Evolutionary conservation across 2,113 vertebrate species (phyloP), one percentile per base, ranked within the genome.

Genomic region (Anhinga anhinga): DNA sequence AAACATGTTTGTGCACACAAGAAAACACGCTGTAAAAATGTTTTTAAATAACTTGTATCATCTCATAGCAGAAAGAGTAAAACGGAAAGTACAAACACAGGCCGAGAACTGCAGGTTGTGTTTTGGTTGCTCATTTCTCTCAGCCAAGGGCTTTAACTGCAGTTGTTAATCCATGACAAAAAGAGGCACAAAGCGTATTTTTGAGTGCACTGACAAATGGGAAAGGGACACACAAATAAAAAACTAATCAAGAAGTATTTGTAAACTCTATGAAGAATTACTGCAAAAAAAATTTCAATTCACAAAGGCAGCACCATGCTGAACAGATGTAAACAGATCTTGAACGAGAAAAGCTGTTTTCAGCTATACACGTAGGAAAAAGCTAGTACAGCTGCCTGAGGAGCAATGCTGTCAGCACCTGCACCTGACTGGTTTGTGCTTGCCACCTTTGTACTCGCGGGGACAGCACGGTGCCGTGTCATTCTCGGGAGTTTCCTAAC

Each of bases 381-480:
- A 55, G 69, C n/a, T 20, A 47, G 27, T 0, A 19, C 44, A n/a
- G 38, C 1, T 0, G 3, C 61, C 21, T 11, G 34, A 17, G 63
- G 38, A 62, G 53, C 69, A 58, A 30, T 0, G 13, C 69, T 70
- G 77, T 73, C 69, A 4, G 2, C 53, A 72, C 52, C 87, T 36
- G 44, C 66, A 11, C 5, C 49, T 18, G 47, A 17, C 76, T 56
- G 9, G 8, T 69, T 42, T 18, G 11, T 5, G 79, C 53, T 47
- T 36, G 58, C 30, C 17, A 9, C 38, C 63, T 61, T 45, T n/a
- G 34, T 55, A 34, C 63, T 53, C 27, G 1, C 14, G 62, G 56
- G 32, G 59, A 32, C n/a, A 59, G 19, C 38, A 59, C 2, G 3
- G 27, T 6, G 59, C 66, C 0, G 0, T 34, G 36, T 34, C 10